Evolutionary conservation across 2,113 vertebrate genomes (phyloP), one percentile per base, ranked within the genome.

Genomic region (Phalacrocorax carbo): DNA sequence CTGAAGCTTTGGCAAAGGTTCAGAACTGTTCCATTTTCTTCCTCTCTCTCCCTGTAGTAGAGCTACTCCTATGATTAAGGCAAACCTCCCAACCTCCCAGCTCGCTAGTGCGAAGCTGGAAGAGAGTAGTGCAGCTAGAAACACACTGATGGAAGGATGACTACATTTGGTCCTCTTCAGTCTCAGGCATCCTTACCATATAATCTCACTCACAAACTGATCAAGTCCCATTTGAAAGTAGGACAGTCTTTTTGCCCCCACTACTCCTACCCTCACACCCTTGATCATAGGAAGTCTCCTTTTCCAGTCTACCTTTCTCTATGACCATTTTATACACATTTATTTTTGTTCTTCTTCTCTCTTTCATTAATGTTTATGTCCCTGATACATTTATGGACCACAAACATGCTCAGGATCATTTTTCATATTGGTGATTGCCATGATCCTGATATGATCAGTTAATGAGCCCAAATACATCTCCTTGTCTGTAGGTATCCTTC

Each of bases 1-100:
- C 94, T 9, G 18, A 95, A 95, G 78, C 75, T 62, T 93, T 97
- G 95, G 95, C 82, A 97, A 72, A 78, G 26, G 38, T 82, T 96
- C 93, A 95, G 66, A 94, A 95, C 86, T 82, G 38, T 94, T 95
- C 86, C 7, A 46, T 91, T 96, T 97, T 97, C 89, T 97, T 95
- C 95, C 94, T 91, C 82, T 96, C 85, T 81, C 72, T 94, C 66
- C 25, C 40, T 89, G 86, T 83, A 87, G 62, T 58, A 65, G 34
- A 84, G 57, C 77, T 95, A 57, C 73, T 95, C 80, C 72, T 91
- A 52, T 82, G 73, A 89, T 94, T 95, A 95, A 94, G 78, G 66
- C 73, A 93, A 87, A 94, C 66, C 29, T 94, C 70, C n/a, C 89
- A 88, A 66, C 34, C 81, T 95, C 94, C 65, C 78, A 93, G 54